Base-by-base conservation (phyloP, 2,888 invertebrate genomes). In the Drosophila trichaetosa region DNA sequence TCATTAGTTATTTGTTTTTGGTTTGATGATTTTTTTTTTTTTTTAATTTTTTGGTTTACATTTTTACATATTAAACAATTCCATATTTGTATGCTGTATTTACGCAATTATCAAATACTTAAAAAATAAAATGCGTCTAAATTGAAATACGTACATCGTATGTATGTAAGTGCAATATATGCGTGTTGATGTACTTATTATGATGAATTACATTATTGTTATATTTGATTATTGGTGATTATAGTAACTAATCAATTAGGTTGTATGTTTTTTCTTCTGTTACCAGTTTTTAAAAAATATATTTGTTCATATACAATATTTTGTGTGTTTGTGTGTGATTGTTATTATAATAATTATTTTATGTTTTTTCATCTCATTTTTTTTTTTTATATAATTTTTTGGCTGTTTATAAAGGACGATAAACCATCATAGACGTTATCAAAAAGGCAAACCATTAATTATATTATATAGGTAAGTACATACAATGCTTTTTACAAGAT, bases 111-210 rank as follows among this genome's bases (percentile, higher is more conserved):
- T 87, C 82, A 82, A 87, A 86, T 85, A 80, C 88, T 85, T 86
- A 85, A 46, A 85, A 82, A 89, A 87, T 89, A 86, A 89, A 87
- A 86, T 89, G 86, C 86, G 80, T 86, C 87, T 82, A 85, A 87
- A 87, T 84, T 65, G 75, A 85, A 85, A 76, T 83, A 69, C 67
- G 65, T 74, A 78, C 69, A 59, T 54, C 69, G 51, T 54, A 58
- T 58, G 24, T 53, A 53, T 53, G 57, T 62, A 57, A 60, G 61
- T 72, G 69, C 69, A 76, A 60, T 76, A 62, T 33, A 68, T 67
- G 69, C 33, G 29, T 69, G 21, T 49, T 49, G 70, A 49, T 68
- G 69, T 68, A 69, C 49, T 65, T 60, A 54, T 52, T 34, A 24
- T 54, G 46, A 60, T 58, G 48, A 81, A 53, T 60, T 65, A 40